phyloP scores from a whole-genome alignment of 2,113 vertebrate species.

The Entomyzon cyanotis region DNA sequence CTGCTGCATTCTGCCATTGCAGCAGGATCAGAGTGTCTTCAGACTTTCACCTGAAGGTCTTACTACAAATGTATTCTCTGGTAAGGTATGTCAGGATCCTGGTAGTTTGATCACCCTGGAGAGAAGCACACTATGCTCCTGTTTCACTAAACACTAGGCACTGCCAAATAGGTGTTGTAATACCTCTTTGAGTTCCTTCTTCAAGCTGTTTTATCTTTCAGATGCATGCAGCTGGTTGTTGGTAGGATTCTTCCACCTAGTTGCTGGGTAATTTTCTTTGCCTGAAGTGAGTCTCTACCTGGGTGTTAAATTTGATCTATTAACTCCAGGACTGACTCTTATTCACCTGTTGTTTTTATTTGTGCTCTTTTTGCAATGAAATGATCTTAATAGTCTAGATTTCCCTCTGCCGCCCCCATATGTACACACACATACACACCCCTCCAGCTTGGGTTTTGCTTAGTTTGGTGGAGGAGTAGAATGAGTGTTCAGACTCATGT shows the following conservation, averaged over 20 bases:
- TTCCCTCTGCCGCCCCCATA: neutral
- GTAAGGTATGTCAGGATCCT: neutral
- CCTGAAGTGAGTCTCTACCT: neutral
- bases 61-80: neutral
- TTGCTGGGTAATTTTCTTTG: neutral
- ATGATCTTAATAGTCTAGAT: conserved; percentile 22
- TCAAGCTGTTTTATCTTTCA: neutral
- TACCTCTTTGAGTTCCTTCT: neutral
- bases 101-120: neutral
- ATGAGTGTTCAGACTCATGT: neutral
- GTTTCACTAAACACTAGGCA: neutral
- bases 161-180: neutral
- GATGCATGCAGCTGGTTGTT: neutral
- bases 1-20: neutral
- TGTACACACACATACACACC: neutral
- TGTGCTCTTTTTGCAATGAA: conserved; percentile 4
- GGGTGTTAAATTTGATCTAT: neutral
- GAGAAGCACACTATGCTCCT: neutral
- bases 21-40: neutral
- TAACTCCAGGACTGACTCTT: neutral
- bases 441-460: neutral
- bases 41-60: neutral
- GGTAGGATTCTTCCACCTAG: neutral
- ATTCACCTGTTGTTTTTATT: conserved; percentile 51
- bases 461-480: neutral